Base-by-base conservation (phyloP, 2,888 invertebrate species). In the Drosophila pseudotakahashii region DNA sequence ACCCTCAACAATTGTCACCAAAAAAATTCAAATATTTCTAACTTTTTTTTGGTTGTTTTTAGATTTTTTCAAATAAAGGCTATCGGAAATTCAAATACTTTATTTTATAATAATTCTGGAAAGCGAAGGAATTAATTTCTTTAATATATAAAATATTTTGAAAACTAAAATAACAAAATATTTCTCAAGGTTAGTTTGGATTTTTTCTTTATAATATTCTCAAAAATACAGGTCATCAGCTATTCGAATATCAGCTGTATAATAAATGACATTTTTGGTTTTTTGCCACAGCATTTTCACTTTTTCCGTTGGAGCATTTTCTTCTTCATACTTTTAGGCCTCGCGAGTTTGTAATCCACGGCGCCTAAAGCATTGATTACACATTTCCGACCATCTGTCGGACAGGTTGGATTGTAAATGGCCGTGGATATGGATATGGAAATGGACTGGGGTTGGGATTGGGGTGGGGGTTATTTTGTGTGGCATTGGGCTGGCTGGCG, bases 301-400 rank as follows among this genome's bases (percentile, higher is more conserved):
- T 69, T 73, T 76, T 61, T 55, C 26, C 39, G 32, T 36, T 47
- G 54, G 14, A 14, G 57, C 48, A 41, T 53, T 88, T 77, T 61
- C 78, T 61, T 73, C 54, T 88, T 83, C 86, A 88, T 89, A 89
- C 84, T 88, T 88, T 88, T 52, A 42, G 89, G 85, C 81, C 68
- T 78, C 57, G 64, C 67, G 66, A 37, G 66, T 89, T 85, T 81
- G 89, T 83, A 83, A 89, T 81, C 79, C 88, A 45, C 57, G 55
- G 66, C 85, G 85, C 82, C 82, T 82, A 82, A 82, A 82, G 82
- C 89, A 81, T 82, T 81, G 81, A 87, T 84, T 89, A 87, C 89
- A 73, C 76, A 73, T 76, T 57, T 52, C 75, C 57, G 69, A 57
- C 66, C 73, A 77, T 59, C 58, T 59, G 54, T 32, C 52, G 23